These are phyloP conservation scores for Cephus pygmeus DNA, from an alignment of 2,888 invertebrate genomes.

Conservation along the genomic window DNA sequence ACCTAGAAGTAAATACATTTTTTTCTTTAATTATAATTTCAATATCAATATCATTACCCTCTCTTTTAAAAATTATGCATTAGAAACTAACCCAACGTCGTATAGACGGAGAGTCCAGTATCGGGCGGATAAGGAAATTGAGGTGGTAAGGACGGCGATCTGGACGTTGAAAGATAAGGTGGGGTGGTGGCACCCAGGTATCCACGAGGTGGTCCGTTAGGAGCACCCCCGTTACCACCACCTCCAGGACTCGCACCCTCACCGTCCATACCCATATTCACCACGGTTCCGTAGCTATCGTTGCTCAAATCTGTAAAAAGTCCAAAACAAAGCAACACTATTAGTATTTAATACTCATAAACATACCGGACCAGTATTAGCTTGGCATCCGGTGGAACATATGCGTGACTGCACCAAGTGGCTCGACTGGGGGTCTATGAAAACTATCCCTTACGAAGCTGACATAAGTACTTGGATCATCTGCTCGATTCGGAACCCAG, in stretches of 20 bases:
- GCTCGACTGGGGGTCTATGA: neutral
- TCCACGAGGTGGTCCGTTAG: conserved; percentile 67
- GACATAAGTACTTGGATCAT: neutral
- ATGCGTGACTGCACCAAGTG: neutral
- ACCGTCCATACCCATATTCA: conserved; percentile 83
- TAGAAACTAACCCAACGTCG: conserved; percentile 75
- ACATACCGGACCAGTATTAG: neutral
- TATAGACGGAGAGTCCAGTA: conserved; percentile 86
- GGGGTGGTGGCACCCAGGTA: conserved; percentile 80
- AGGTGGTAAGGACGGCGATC: conserved; percentile 80
- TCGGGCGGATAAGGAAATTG: conserved; percentile 82
- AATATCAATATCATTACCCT: neutral
- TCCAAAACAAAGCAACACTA: conserved; percentile 25
- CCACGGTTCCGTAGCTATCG: conserved; percentile 88
- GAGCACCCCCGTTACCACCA: conserved; percentile 66
- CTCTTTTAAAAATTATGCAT: neutral
- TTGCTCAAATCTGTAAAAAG: conserved; percentile 80
- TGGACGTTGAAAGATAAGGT: conserved; percentile 79
- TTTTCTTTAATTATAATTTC: conserved; percentile 6
- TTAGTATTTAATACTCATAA: neutral
- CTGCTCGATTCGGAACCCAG: neutral
- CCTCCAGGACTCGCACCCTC: conserved; percentile 83
- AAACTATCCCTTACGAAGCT: neutral
- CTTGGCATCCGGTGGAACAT: neutral
- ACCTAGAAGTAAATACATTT: conserved; percentile 47